Evolutionary conservation across 1,140 invertebrate genomes (phyloP).

Genomic region (Bombus balteatus): DNA sequence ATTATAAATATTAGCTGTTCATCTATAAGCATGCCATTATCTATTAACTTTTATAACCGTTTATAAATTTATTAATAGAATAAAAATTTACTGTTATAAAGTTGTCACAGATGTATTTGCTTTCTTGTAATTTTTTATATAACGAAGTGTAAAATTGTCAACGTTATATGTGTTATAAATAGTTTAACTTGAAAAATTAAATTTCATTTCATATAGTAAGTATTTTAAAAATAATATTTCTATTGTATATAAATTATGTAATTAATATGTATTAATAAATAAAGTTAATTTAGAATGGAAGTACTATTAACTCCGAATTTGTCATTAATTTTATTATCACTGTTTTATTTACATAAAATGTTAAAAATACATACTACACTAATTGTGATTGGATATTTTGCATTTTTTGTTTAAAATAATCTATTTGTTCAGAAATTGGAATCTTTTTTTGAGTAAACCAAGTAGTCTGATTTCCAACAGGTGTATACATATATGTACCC

Average conservation of each 20-base stretch:
- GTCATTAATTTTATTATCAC: neutral
- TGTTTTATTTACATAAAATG: neutral
- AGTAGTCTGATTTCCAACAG: slow-evolving; percentile 87
- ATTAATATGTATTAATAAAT: slow-evolving; percentile 31
- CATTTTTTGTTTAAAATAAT: slow-evolving; percentile 83
- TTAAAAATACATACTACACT: neutral
- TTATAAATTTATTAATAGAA: slow-evolving; percentile 43
- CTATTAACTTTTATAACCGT: slow-evolving; percentile 43
- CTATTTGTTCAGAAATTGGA: slow-evolving; percentile 85
- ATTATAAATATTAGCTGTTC: slow-evolving; percentile 21
- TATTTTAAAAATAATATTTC: slow-evolving; percentile 17
- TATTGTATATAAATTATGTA: slow-evolving; percentile 52
- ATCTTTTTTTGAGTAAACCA: slow-evolving; percentile 84
- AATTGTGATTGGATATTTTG: slow-evolving; percentile 31
- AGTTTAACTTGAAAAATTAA: slow-evolving; percentile 22
- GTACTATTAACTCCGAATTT: neutral
- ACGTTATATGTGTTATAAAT: slow-evolving; percentile 44
- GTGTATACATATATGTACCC: slow-evolving; percentile 85
- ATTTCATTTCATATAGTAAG: slow-evolving; percentile 21
- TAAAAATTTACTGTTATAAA: slow-evolving; percentile 33
- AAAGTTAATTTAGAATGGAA: neutral
- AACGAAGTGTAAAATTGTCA: slow-evolving; percentile 15
- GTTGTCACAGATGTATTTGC: slow-evolving; percentile 14
- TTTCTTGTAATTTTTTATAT: neutral
- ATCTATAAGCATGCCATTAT: slow-evolving; percentile 15